A percentile compares a stretch with the other conserved stretches of the same genome.
Evolutionary conservation across 2,113 vertebrate species (phyloP).

Genomic region (Telmatochromis brachygnathus): DNA sequence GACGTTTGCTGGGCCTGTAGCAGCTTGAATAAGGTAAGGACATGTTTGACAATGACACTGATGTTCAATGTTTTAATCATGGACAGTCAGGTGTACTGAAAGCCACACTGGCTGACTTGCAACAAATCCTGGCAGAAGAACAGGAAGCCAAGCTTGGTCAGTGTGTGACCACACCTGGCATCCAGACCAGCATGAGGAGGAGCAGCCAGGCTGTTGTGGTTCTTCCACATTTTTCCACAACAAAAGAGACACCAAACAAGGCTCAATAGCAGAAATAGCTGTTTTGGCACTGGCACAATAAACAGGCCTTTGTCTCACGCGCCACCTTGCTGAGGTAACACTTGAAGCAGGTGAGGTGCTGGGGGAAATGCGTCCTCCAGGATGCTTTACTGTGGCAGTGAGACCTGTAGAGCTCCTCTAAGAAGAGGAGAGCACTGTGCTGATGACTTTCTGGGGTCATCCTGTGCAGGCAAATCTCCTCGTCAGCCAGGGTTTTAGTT

Average conservation of each 20-base stretch:
- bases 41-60: not conserved
- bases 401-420: not conserved
- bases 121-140: not conserved
- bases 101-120: not conserved
- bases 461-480: not conserved
- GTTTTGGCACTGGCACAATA: not conserved
- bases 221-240: not conserved
- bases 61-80: not conserved
- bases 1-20: not conserved
- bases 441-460: not conserved
- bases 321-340: not conserved
- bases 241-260: not conserved
- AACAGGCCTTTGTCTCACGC: rapidly evolving
- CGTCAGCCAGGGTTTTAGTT: rapidly evolving
- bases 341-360: not conserved
- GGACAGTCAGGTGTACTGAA: not conserved
- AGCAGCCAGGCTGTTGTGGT: not conserved
- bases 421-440: not conserved
- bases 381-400: not conserved
- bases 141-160: not conserved
- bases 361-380: rapidly evolving
- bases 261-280: not conserved
- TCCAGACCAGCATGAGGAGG: not conserved
- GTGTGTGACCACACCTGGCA: rapidly evolving
- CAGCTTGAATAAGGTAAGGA: rapidly evolving